Base-by-base conservation (phyloP, 2,113 vertebrate species). In the Speoplatyrhinus poulsoni region DNA sequence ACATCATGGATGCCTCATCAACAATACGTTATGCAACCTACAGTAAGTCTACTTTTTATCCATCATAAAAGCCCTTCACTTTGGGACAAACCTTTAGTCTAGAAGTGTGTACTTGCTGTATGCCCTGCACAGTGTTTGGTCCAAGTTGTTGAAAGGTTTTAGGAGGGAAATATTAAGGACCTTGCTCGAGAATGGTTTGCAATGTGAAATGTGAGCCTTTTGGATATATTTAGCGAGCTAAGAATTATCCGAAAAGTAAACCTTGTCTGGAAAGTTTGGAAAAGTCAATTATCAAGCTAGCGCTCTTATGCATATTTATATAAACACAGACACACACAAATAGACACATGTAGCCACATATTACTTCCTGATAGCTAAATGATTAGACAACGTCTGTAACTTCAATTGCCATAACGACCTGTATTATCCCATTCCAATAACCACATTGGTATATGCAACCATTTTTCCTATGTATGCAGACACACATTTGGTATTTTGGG, bases 1-100 rank as follows among this genome's bases (percentile, higher is more conserved):
- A 96, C 96, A 92, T 98, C 96, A 91, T 98, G 96, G 96, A 98
- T 97, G 96, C 96, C 96, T 94, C 96, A 98, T 93, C 96, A 96
- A 90, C 95, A 95, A 90, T 98, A 98, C 91, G 95, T 97, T 96
- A 96, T 98, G 96, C 96, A 97, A 95, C 96, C 96, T 92, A 96
- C 96, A 94, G 96, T 98, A 95, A 96, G 96, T 85, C 74, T 32
- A 65, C 59, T 65, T 13, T 78, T 67, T 46, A 75, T 75, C 66
- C 73, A 60, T 50, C 62, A 57, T 53, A 58, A 41, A 54, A 70
- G 16, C 15, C 41, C 8, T 19, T 36, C 12, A 58, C 65, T 2
- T 2, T 62, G 67, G 17, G 55, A 17, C 33, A 62, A 49, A 52
- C 11, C 17, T 2, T 46, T 50, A 4, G n/a, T 55, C 46, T 4